A percentile compares a stretch with the other conserved stretches of the same genome.
These are phyloP conservation scores for Hypomecis atomaria DNA, from an alignment of 2,888 invertebrate species.

Conservation along the genomic window DNA sequence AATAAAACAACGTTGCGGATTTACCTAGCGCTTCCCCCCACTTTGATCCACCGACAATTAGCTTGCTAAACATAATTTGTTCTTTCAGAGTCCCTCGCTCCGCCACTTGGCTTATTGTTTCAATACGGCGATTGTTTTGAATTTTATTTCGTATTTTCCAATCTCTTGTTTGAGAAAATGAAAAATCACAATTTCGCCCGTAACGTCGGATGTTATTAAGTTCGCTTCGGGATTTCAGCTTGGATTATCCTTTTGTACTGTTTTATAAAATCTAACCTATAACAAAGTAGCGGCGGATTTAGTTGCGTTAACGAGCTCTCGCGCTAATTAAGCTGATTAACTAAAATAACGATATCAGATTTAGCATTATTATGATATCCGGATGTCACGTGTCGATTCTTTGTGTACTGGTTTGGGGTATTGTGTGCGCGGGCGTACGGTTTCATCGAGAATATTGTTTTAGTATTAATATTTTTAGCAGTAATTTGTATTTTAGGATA, in stretches of 20 bases:
- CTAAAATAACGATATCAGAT: conserved; percentile 47
- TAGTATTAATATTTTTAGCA: conserved; percentile 3
- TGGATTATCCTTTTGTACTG: conserved; percentile 49
- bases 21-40: conserved; percentile 62
- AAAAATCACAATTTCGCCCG: conserved; percentile 57
- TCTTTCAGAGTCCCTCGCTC: conserved; percentile 63
- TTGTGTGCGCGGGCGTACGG: conserved; percentile 14
- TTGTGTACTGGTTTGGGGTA: conserved; percentile 12
- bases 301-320: conserved; percentile 36
- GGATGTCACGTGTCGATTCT: conserved; percentile 50
- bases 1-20: conserved; percentile 68
- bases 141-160: conserved; percentile 54
- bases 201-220: conserved; percentile 52
- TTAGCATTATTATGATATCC: conserved; percentile 29
- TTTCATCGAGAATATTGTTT: conserved; percentile 15
- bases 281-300: conserved; percentile 33
- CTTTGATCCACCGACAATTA: conserved; percentile 81
- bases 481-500: conserved; percentile 1
- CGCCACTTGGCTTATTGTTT: conserved; percentile 70
- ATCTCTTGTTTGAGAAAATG: conserved; percentile 52
- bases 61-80: conserved; percentile 78
- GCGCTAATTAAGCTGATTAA: conserved; percentile 45
- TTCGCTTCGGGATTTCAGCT: conserved; percentile 50
- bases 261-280: conserved; percentile 45
- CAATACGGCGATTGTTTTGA: conserved; percentile 73